These are phyloP conservation scores for Muntiacus muntjak DNA, from an alignment of 2,113 vertebrate species.

Conservation along the genomic window DNA sequence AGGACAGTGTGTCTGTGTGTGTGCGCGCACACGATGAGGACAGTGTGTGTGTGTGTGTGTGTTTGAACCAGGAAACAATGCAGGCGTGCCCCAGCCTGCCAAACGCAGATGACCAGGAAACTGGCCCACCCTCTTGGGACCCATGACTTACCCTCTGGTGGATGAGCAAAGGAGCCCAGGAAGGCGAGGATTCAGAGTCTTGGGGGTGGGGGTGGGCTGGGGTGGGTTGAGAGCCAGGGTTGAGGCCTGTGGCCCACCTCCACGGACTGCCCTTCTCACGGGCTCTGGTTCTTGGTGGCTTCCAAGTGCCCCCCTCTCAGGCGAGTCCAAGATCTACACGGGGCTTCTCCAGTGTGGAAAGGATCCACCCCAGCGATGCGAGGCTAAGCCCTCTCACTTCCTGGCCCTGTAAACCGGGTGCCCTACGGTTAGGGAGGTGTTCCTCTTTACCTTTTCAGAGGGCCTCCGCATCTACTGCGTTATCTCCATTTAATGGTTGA, in stretches of 20 bases:
- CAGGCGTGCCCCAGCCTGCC: neutral
- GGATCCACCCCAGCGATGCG: fast-evolving
- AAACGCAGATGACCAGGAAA: neutral
- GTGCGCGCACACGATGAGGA: too few relatives aligned
- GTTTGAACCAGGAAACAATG: neutral
- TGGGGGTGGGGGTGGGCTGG: too few relatives aligned
- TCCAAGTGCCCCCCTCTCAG: neutral
- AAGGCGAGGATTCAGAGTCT: neutral
- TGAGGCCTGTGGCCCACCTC: neutral
- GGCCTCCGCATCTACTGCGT: fast-evolving
- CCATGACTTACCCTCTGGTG: neutral
- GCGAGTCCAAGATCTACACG: neutral
- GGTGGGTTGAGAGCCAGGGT: neutral
- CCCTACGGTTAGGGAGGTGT: neutral
- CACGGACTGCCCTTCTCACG: neutral
- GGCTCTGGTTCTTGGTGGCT: neutral
- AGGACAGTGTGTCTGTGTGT: neutral
- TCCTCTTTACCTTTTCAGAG: neutral
- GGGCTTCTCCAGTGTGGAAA: neutral
- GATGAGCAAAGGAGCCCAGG: neutral
- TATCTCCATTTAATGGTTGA: neutral
- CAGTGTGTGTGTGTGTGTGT: neutral
- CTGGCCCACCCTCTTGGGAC: neutral
- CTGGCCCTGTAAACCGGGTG: fast-evolving
- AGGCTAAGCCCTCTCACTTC: fast-evolving